These are phyloP conservation scores for Phyllopteryx taeniolatus DNA, from an alignment of 2,113 vertebrate genomes.

Conservation along the genomic window DNA sequence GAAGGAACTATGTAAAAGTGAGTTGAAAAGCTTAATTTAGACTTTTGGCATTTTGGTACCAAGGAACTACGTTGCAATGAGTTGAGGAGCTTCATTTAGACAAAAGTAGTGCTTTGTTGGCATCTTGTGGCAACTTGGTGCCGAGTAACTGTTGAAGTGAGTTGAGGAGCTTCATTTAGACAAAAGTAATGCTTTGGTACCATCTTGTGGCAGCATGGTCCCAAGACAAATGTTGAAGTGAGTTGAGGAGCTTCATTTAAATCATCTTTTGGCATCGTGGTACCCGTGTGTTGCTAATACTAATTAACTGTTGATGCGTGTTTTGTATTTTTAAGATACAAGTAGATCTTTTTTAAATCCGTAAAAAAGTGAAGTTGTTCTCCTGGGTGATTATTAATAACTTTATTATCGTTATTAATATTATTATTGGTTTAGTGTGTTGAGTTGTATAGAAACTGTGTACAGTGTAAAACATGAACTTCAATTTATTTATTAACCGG, in stretches of 20 bases:
- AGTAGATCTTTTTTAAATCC: constrained; percentile 38
- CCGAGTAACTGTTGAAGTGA: not conserved
- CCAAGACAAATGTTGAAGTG: not conserved
- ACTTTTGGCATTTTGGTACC: not conserved
- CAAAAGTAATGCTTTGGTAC: no score
- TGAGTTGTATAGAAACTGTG: constrained; percentile 3
- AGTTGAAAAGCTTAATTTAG: no score
- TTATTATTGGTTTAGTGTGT: not conserved
- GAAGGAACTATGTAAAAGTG: no score
- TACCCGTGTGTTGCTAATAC: not conserved
- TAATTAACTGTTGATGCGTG: constrained; percentile 19
- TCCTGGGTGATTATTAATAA: not conserved
- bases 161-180: not conserved
- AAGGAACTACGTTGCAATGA: not conserved
- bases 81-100: no score
- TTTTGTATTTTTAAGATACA: constrained; percentile 16
- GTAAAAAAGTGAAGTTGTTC: constrained; percentile 42
- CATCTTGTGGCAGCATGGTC: no score
- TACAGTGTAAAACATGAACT: constrained; percentile 48
- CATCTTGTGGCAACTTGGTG: no score
- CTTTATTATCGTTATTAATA: not conserved
- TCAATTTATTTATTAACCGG: constrained; percentile 53
- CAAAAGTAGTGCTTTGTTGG: no score
- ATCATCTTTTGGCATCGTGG: not conserved
- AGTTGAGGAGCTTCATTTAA: not conserved